Evolutionary conservation across 2,888 invertebrate species (phyloP), one percentile per base, ranked within the genome.

Genomic region (Bhutanitis thaidina): DNA sequence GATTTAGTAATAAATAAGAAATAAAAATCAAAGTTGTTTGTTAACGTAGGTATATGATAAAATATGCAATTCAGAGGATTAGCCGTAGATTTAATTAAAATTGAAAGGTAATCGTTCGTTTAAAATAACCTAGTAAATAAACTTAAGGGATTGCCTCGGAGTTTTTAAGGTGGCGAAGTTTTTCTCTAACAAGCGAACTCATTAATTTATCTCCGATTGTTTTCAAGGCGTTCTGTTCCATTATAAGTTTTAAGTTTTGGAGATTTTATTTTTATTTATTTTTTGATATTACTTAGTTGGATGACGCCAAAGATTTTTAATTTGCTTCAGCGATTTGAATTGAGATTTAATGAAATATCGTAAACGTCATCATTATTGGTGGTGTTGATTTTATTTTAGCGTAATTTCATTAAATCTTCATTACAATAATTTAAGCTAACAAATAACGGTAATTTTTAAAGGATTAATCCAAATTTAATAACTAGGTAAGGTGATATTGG

Each of bases 401-500:
- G 43, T 16, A 54, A 46, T 57, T 58, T 57, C 62, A 64, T 65
- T 64, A 55, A 60, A 65, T 62, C 60, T 63, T 60, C 58, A 59
- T 67, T 64, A 65, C 20, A 69, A 8, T 71, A 61, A 61, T 64
- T 66, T 72, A 73, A 74, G 62, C 53, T 78, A 77, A 75, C 72
- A 66, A 20, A 69, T 60, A 80, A 76, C 77, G 71, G 77, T 84
- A 84, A 76, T 78, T 82, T 82, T 80, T 81, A 84, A 82, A 77
- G 85, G 81, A 83, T 79, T 82, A 82, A 80, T 86, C 80, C 77
- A 75, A 79, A 79, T 79, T 34, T 77, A 83, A 80, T 82, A 83
- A 85, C 71, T 87, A 87, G 80, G 61, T 87, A 88, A 88, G 88
- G 80, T 83, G 85, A 87, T 87, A 88, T 87, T 87, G 88, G 87